A percentile compares a stretch with the other conserved stretches of the same genome.
Evolutionary conservation across 1,140 invertebrate species (phyloP).

Genomic region (Drosophila triauraria): DNA sequence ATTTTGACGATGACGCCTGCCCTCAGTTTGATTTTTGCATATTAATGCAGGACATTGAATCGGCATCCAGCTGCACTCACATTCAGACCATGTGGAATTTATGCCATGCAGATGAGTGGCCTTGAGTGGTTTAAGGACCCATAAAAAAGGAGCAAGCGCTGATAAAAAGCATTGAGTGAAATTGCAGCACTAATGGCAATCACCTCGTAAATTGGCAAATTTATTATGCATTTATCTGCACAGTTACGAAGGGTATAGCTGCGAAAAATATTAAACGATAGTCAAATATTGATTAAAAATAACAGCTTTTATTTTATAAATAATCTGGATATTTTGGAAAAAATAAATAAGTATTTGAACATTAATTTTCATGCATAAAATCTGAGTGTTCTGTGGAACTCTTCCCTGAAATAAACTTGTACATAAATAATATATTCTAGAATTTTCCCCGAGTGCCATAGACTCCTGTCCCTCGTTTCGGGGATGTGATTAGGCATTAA

Average conservation of each 20-base stretch:
- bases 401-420: background rate
- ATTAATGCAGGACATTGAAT: conserved; percentile 46
- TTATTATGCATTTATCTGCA: conserved; percentile 33
- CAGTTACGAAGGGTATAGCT: background rate
- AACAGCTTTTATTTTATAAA: background rate
- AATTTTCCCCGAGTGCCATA: background rate
- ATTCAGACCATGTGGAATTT: background rate
- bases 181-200: conserved; percentile 28
- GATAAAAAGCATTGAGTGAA: conserved; percentile 28
- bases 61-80: conserved; percentile 20
- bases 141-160: conserved; percentile 15
- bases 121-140: conserved; percentile 29
- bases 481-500: conserved; percentile 34
- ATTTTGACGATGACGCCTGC: conserved; percentile 48
- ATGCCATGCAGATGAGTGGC: conserved; percentile 21
- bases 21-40: conserved; percentile 63
- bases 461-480: background rate
- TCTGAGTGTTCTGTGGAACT: too few species aligned
- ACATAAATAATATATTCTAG: background rate
- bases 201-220: conserved; percentile 48
- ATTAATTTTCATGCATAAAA: background rate
- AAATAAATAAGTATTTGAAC: background rate
- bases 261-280: background rate
- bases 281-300: background rate
- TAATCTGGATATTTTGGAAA: background rate